Percentiles rank a stretch among this genome's conserved stretches.
Evolutionary conservation across 2,797 vertebrate species (phyloP).

Genomic region (Acanthiza pusilla): DNA sequence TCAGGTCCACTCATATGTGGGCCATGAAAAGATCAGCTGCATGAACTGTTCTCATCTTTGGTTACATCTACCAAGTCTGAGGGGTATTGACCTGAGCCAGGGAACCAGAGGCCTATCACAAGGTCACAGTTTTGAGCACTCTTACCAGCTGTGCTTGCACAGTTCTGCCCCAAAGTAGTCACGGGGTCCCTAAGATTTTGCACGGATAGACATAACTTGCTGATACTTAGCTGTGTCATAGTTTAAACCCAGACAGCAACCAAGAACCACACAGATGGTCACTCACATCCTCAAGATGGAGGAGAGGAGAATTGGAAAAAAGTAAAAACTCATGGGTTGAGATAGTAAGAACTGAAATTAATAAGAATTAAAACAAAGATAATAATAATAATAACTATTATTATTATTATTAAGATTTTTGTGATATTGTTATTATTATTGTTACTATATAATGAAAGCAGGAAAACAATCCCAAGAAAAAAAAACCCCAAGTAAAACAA

Average conservation of each 20-base stretch:
- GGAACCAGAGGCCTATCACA: neutral
- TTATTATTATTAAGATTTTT: too few relatives aligned
- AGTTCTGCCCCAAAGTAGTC: neutral
- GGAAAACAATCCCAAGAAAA: neutral
- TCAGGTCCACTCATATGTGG: neutral
- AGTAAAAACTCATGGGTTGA: neutral
- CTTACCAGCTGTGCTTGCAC: neutral
- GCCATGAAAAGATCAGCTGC: neutral
- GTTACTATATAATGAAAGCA: neutral
- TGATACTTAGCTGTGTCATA: neutral
- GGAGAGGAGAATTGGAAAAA: neutral
- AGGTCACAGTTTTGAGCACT: neutral
- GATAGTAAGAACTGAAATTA: neutral
- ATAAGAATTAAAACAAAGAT: neutral
- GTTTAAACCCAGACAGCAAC: neutral
- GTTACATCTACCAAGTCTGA: neutral
- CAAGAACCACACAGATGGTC: neutral
- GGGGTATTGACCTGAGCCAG: neutral
- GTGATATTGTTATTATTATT: too few relatives aligned
- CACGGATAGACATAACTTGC: neutral
- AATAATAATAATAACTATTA: too few relatives aligned
- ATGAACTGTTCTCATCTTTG: neutral
- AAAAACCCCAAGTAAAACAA: neutral
- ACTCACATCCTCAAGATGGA: neutral
- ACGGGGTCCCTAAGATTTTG: neutral